Evolutionary conservation across 2,888 invertebrate genomes (phyloP).

Genomic region (Cryptocephalus primarius): DNA sequence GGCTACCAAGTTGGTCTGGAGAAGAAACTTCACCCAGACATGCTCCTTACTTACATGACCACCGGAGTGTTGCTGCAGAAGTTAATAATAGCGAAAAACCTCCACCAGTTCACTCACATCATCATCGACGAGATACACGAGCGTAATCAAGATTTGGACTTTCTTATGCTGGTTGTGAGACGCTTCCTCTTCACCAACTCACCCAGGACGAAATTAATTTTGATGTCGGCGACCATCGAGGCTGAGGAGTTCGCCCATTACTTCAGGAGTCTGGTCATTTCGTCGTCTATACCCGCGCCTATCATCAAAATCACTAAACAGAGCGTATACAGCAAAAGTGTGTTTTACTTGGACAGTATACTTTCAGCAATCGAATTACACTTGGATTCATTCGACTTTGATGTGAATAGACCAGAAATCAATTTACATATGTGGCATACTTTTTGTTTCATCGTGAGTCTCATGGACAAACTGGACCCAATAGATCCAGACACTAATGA

Average conservation of each 20-base stretch:
- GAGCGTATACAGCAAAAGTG: slow-evolving; percentile 45
- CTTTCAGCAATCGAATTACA: background rate
- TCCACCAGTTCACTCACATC: slow-evolving; percentile 77
- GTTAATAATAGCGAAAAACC: slow-evolving; percentile 53
- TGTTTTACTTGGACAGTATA: slow-evolving; percentile 48
- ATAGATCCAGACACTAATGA: slow-evolving; percentile 17
- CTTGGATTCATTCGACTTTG: slow-evolving; percentile 30
- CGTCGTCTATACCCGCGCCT: slow-evolving; percentile 40
- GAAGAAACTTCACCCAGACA: slow-evolving; percentile 49
- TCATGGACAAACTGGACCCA: slow-evolving; percentile 55
- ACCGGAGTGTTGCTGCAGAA: slow-evolving; percentile 81
- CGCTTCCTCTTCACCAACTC: slow-evolving; percentile 63
- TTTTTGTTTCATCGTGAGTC: slow-evolving; percentile 42
- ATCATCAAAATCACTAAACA: slow-evolving; percentile 44
- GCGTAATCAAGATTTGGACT: slow-evolving; percentile 85
- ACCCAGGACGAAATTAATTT: slow-evolving; percentile 50
- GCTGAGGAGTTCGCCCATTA: slow-evolving; percentile 60
- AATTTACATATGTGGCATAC: slow-evolving; percentile 29
- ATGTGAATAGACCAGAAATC: slow-evolving; percentile 41
- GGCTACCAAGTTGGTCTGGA: slow-evolving; percentile 83
- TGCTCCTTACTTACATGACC: slow-evolving; percentile 75
- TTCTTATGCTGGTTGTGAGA: slow-evolving; percentile 71
- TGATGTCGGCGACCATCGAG: slow-evolving; percentile 94
- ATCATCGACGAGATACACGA: slow-evolving; percentile 93
- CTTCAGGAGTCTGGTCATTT: slow-evolving; percentile 37